A percentile compares a stretch with the other conserved stretches of the same genome.
These are phyloP conservation scores for Teleopsis dalmanni DNA, from an alignment of 1,140 invertebrate genomes.

Conservation along the genomic window DNA sequence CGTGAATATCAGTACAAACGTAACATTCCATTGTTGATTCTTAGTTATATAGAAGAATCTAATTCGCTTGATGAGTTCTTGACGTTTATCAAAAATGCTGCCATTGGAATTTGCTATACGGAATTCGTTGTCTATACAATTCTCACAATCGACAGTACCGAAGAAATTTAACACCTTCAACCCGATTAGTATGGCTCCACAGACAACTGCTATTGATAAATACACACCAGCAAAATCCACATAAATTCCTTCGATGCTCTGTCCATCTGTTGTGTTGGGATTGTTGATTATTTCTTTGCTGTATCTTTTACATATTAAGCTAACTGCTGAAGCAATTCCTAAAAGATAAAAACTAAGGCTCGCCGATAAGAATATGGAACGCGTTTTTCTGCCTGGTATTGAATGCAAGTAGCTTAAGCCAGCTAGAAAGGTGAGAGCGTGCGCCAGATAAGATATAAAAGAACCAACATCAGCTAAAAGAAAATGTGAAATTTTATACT, in stretches of 20 bases:
- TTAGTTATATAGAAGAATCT: slow-evolving; percentile 41
- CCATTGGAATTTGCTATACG: slow-evolving; percentile 37
- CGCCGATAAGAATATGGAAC: slow-evolving; percentile 25
- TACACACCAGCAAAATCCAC: slow-evolving; percentile 35
- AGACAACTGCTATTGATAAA: slow-evolving; percentile 22
- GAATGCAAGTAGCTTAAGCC: slow-evolving; percentile 33
- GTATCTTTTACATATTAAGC: slow-evolving; percentile 27
- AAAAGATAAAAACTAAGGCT: slow-evolving; percentile 33
- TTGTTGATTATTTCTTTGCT: slow-evolving; percentile 21
- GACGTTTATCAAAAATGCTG: slow-evolving; percentile 29
- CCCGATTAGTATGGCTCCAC: slow-evolving; percentile 27
- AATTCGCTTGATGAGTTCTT: slow-evolving; percentile 32
- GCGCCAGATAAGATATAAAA: slow-evolving; percentile 34
- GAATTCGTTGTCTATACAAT: slow-evolving; percentile 36
- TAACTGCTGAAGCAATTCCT: slow-evolving; percentile 31
- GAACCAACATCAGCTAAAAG: slow-evolving; percentile 33
- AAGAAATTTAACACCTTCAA: slow-evolving; percentile 31
- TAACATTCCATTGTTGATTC: slow-evolving; percentile 36
- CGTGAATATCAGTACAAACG: slow-evolving; percentile 28
- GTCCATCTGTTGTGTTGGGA: slow-evolving; percentile 13
- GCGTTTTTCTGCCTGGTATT: slow-evolving; percentile 24
- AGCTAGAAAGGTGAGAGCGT: slow-evolving; percentile 36
- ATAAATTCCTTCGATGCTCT: slow-evolving; percentile 32
- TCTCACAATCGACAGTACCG: slow-evolving; percentile 28
- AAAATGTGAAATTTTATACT: background rate